A percentile compares a stretch with the other conserved stretches of the same genome.
Conservation (phyloP, 2,888 invertebrate genomes). For the Xiphydria camelus region DNA sequence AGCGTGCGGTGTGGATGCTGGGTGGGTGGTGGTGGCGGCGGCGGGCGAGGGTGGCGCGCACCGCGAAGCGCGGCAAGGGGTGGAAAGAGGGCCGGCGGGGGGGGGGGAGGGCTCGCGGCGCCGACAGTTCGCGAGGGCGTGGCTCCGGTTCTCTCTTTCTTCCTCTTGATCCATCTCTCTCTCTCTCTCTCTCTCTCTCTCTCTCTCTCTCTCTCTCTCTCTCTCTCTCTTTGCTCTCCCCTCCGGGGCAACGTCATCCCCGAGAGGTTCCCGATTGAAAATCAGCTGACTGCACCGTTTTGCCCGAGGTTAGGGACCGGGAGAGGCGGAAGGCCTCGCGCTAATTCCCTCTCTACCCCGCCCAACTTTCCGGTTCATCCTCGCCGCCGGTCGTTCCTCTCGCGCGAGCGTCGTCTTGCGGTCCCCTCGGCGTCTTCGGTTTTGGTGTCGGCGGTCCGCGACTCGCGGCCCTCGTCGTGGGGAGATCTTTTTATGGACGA, state of each 20-base stretch:
- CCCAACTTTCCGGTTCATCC: no score
- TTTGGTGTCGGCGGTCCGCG: no score
- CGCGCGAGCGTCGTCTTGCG: no score
- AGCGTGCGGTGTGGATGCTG: slow-evolving; percentile 19
- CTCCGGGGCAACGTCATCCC: slow-evolving; percentile 3
- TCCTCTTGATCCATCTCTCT: slow-evolving; percentile 5
- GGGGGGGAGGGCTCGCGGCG: slow-evolving; percentile 21
- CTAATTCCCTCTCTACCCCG: no score
- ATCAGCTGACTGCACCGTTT: slow-evolving; percentile 16
- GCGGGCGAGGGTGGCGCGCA: slow-evolving; percentile 10
- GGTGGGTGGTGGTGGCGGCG: slow-evolving; percentile 23
- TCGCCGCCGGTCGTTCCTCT: no score
- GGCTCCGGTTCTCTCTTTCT: slow-evolving; percentile 22
- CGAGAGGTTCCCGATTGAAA: slow-evolving; percentile 5
- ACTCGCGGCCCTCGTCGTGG: no score
- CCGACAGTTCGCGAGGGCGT: slow-evolving; percentile 21
- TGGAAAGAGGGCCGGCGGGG: slow-evolving; percentile 22
- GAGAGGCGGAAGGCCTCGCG: no score
- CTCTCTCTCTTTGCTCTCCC: not conserved
- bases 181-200: slow-evolving; percentile 5
- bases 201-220: no score
- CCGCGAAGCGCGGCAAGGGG: slow-evolving; percentile 14
- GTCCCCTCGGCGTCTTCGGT: no score
- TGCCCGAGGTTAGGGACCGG: slow-evolving; percentile 13
- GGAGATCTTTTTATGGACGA: no score